These are phyloP conservation scores for Candidula unifasciata DNA, from an alignment of 2,888 invertebrate species.

Conservation along the genomic window DNA sequence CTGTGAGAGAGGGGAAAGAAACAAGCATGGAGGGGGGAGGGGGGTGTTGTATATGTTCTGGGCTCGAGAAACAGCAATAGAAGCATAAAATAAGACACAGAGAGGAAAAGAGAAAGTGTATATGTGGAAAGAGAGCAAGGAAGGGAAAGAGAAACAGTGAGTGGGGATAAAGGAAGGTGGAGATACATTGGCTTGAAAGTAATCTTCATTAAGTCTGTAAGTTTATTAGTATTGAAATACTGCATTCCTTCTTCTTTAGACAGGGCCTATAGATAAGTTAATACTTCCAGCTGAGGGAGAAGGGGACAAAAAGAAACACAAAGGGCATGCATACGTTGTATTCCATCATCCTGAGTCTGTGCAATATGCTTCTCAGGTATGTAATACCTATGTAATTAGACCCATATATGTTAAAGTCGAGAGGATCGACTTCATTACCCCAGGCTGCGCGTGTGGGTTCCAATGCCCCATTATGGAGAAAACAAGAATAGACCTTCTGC, in stretches of 20 bases:
- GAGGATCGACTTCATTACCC: too few relatives aligned
- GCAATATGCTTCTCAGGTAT: slow-evolving; percentile 50
- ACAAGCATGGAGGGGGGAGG: too few relatives aligned
- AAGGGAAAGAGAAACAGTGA: background rate
- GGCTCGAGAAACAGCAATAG: too few relatives aligned
- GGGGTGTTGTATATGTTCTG: too few relatives aligned
- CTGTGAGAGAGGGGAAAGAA: too few relatives aligned
- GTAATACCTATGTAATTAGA: too few relatives aligned
- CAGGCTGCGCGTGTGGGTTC: too few relatives aligned
- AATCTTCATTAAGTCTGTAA: background rate
- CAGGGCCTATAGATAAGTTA: slow-evolving; percentile 47
- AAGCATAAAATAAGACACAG: too few relatives aligned
- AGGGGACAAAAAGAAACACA: slow-evolving; percentile 43
- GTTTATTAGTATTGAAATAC: background rate
- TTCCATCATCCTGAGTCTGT: slow-evolving; percentile 49
- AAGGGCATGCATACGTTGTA: slow-evolving; percentile 50
- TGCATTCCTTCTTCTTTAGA: slow-evolving; percentile 16
- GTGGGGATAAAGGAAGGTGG: background rate
- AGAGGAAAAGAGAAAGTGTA: background rate
- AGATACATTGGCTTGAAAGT: background rate
- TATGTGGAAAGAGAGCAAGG: background rate
- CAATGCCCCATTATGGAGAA: too few relatives aligned
- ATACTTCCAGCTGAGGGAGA: slow-evolving; percentile 48
- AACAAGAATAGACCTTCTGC: too few relatives aligned
- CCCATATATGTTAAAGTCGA: too few relatives aligned